A percentile compares a stretch with the other conserved stretches of the same genome.
These are phyloP conservation scores for Oryzias woworae DNA, from an alignment of 2,113 vertebrate species.

Conservation along the genomic window DNA sequence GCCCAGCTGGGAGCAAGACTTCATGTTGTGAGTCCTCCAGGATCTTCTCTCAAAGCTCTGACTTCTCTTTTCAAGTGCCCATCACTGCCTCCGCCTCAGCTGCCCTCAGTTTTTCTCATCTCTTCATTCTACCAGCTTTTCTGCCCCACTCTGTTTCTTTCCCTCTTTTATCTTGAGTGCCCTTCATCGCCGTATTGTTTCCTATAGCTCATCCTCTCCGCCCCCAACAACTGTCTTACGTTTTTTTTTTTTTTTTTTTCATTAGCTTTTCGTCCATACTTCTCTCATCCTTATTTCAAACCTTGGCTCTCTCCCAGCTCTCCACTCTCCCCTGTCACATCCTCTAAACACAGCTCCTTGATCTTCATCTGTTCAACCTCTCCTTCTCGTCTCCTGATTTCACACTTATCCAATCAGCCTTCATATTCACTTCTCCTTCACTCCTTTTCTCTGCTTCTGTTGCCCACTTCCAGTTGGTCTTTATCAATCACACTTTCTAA, in stretches of 20 bases:
- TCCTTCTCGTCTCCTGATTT: constrained; percentile 6
- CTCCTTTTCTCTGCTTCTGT: not conserved
- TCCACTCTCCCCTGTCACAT: constrained; percentile 36
- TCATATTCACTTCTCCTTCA: not conserved
- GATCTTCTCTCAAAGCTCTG: constrained; percentile 23
- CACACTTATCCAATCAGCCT: not conserved
- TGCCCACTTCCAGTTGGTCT: not conserved
- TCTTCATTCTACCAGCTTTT: constrained; percentile 19
- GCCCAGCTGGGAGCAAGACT: constrained; percentile 98
- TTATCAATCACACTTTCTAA: constrained; percentile 7
- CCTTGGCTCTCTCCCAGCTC: constrained; percentile 41
- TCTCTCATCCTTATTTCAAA: constrained; percentile 42
- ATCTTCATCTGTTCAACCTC: constrained; percentile 47
- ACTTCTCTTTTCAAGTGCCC: constrained; percentile 11
- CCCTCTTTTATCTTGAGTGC: constrained; percentile 33
- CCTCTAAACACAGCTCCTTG: constrained; percentile 38
- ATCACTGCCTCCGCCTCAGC: constrained; percentile 21
- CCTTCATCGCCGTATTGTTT: constrained; percentile 47
- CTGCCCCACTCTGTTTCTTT: constrained; percentile 14
- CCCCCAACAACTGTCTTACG: constrained; percentile 33
- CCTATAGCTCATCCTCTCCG: constrained; percentile 26
- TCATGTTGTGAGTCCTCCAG: constrained; percentile 94
- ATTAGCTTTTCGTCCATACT: constrained; percentile 34
- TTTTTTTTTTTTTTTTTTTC: constrained; percentile 25
- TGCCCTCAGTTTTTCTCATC: constrained; percentile 21